Conservation (phyloP, 2,797 vertebrate species). For the Melanotaenia boesemani region DNA sequence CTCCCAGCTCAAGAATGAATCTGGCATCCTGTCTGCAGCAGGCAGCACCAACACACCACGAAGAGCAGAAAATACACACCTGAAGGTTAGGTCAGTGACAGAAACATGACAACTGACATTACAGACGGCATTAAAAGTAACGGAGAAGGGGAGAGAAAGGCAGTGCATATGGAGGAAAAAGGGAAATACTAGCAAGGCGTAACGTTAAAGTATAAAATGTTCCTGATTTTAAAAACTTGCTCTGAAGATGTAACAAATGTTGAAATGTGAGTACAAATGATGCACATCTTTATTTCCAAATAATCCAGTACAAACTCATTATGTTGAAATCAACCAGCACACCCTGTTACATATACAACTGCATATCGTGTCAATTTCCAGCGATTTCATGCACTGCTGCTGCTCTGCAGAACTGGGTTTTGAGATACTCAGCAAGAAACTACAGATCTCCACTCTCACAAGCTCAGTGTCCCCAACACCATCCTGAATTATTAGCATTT, state of each 20-base stretch:
- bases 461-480: slow-evolving; percentile 47
- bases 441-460: slow-evolving; percentile 48
- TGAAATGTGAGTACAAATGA: background rate
- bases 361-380: slow-evolving; percentile 54
- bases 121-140: background rate
- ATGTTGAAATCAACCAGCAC: slow-evolving; percentile 41
- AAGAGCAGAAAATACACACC: slow-evolving; percentile 24
- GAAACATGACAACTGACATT: slow-evolving; percentile 24
- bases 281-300: slow-evolving; percentile 10
- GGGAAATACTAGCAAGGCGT: background rate
- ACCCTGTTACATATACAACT: slow-evolving; percentile 30
- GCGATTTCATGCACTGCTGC: slow-evolving; percentile 50
- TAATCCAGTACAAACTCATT: slow-evolving; percentile 16
- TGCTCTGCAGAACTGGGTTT: slow-evolving; percentile 35
- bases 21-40: slow-evolving; percentile 77
- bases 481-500: slow-evolving; percentile 67
- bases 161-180: too few relatives aligned
- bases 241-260: slow-evolving; percentile 36
- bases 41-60: slow-evolving; percentile 25
- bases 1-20: slow-evolving; percentile 74
- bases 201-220: slow-evolving; percentile 1
- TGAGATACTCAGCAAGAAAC: slow-evolving; percentile 32
- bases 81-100: slow-evolving; percentile 48
- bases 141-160: background rate
- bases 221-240: slow-evolving; percentile 34